Percentiles rank a stretch among this genome's conserved stretches.
Conservation (phyloP, 2,888 invertebrate species). For the Melinopterus prodromus region DNA sequence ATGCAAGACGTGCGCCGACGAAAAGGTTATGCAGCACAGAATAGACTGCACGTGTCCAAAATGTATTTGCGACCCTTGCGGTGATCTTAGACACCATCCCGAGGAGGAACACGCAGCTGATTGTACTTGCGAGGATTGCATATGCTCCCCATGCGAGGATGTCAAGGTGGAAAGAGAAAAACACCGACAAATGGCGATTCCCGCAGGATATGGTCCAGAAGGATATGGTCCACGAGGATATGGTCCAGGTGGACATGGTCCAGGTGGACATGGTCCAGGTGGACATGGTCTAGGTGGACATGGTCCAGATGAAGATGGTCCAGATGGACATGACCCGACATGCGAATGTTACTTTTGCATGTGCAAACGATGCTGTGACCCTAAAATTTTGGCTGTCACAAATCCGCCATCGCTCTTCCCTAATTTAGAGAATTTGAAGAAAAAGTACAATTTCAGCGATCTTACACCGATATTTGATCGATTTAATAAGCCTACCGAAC, state of each 20-base stretch:
- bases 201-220: conserved; percentile 4
- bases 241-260: conserved; percentile 22
- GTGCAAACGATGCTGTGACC: conserved; percentile 27
- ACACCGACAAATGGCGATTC: neutral
- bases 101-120: conserved; percentile 25
- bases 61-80: conserved; percentile 35
- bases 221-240: neutral
- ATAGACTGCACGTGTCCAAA: conserved; percentile 29
- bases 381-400: conserved; percentile 14
- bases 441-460: neutral
- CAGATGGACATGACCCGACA: neutral
- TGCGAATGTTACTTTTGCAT: conserved; percentile 32
- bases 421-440: neutral
- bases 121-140: conserved; percentile 35
- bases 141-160: conserved; percentile 30
- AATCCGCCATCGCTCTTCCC: conserved; percentile 11
- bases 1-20: conserved; percentile 22
- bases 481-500: conserved; percentile 10
- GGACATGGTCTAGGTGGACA: neutral
- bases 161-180: conserved; percentile 16
- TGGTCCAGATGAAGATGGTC: neutral
- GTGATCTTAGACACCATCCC: conserved; percentile 29
- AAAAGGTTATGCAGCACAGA: neutral
- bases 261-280: conserved; percentile 13
- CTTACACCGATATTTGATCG: neutral